phyloP scores from a whole-genome alignment of 2,888 invertebrate genomes.

The Lathronympha strigana region DNA sequence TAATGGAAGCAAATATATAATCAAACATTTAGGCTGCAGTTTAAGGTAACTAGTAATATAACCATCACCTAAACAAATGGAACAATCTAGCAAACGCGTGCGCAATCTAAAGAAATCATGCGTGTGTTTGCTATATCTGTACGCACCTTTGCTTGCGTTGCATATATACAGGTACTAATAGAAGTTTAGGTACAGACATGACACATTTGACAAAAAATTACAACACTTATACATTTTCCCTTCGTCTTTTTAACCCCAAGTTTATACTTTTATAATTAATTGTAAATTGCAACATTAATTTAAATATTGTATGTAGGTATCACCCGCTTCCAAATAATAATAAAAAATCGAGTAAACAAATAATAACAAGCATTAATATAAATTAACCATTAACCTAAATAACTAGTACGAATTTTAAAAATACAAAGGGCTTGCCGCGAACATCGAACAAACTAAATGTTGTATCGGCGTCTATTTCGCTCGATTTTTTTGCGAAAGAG shows the following conservation, averaged over 20 bases:
- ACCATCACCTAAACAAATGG: too few species aligned
- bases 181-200: too few species aligned
- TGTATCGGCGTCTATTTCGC: too few species aligned
- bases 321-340: background rate
- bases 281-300: background rate
- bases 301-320: background rate
- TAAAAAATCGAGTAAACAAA: slow-evolving; percentile 27
- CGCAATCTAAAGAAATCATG: too few species aligned
- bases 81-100: too few species aligned
- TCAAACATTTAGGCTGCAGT: background rate
- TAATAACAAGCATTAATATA: slow-evolving; percentile 35
- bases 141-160: too few species aligned
- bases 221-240: background rate
- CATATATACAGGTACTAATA: too few species aligned
- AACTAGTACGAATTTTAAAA: slow-evolving; percentile 3
- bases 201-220: background rate
- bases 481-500: too few species aligned
- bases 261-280: background rate
- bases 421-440: background rate
- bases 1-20: background rate
- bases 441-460: background rate
- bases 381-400: slow-evolving; percentile 15
- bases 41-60: too few species aligned
- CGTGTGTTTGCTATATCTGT: too few species aligned
- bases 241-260: background rate